phyloP scores from a whole-genome alignment of 2,888 invertebrate species.

The Pollenia angustigena region DNA sequence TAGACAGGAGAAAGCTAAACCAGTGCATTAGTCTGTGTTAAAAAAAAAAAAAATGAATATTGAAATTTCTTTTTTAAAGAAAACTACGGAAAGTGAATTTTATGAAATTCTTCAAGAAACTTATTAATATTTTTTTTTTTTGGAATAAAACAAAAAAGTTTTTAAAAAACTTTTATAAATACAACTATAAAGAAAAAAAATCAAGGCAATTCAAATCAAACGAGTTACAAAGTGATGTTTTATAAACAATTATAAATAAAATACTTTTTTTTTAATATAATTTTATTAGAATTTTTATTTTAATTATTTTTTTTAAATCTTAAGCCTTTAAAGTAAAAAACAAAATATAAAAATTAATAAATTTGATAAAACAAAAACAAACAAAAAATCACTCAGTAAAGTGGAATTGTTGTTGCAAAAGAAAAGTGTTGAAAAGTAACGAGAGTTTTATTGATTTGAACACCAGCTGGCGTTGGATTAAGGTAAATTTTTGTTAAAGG shows the following conservation, averaged over 20 bases:
- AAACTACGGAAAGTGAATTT: constrained; percentile 56
- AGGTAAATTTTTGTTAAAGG: constrained; percentile 60
- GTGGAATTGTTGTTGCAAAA: constrained; percentile 19
- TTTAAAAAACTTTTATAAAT: constrained; percentile 71
- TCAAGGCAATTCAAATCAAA: constrained; percentile 81
- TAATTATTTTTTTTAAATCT: constrained; percentile 44
- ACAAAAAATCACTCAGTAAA: not conserved
- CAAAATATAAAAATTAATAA: constrained; percentile 31
- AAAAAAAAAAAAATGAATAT: constrained; percentile 11
- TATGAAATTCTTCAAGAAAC: constrained; percentile 67
- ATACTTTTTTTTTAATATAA: constrained; percentile 58
- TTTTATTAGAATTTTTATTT: constrained; percentile 49
- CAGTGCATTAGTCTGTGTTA: constrained; percentile 84
- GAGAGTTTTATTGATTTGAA: constrained; percentile 2
- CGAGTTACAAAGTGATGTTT: constrained; percentile 83
- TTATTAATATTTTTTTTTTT: constrained; percentile 17
- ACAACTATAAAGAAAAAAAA: constrained; percentile 40
- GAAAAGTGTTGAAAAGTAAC: constrained; percentile 56
- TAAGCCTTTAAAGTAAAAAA: constrained; percentile 34
- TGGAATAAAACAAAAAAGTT: constrained; percentile 57
- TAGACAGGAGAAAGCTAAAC: constrained; percentile 73
- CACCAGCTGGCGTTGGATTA: constrained; percentile 33
- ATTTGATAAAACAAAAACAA: constrained; percentile 26
- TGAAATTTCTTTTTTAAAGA: constrained; percentile 35
- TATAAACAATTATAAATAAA: constrained; percentile 72